Conservation (phyloP, 2,888 invertebrate species). For the Matsumyia berberina region DNA sequence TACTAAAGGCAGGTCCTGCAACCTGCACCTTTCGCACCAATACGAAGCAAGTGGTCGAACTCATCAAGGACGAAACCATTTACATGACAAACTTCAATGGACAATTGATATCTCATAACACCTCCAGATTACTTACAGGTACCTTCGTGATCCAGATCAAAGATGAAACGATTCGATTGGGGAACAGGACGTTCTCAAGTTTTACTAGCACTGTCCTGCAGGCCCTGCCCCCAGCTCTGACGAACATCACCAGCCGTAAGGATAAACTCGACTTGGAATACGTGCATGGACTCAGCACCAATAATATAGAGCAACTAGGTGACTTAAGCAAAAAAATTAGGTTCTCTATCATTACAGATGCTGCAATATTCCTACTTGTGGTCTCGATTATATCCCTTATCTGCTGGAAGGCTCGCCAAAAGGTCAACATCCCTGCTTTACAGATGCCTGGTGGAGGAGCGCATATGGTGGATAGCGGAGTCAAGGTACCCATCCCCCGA, state of each 20-base stretch:
- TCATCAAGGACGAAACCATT: neutral
- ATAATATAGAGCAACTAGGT: slow-evolving; percentile 4
- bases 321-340: neutral
- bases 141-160: neutral
- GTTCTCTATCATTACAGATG: too few relatives aligned
- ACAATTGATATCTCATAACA: slow-evolving; percentile 1
- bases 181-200: neutral
- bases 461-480: too few relatives aligned
- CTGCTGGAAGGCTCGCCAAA: too few relatives aligned
- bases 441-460: too few relatives aligned
- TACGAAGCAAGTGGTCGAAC: neutral
- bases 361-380: too few relatives aligned
- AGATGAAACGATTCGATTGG: neutral
- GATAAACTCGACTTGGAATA: too few relatives aligned
- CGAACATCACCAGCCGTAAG: slow-evolving; percentile 1
- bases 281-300: neutral
- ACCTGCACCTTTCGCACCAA: too few relatives aligned
- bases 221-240: slow-evolving; percentile 4
- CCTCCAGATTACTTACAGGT: neutral
- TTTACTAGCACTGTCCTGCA: neutral
- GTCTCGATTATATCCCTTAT: too few relatives aligned
- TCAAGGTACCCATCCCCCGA: neutral
- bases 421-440: too few relatives aligned
- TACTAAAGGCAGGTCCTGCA: neutral
- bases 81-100: neutral